phyloP scores from a whole-genome alignment of 1,140 invertebrate species.

The Pogonognathellus flavescens region DNA sequence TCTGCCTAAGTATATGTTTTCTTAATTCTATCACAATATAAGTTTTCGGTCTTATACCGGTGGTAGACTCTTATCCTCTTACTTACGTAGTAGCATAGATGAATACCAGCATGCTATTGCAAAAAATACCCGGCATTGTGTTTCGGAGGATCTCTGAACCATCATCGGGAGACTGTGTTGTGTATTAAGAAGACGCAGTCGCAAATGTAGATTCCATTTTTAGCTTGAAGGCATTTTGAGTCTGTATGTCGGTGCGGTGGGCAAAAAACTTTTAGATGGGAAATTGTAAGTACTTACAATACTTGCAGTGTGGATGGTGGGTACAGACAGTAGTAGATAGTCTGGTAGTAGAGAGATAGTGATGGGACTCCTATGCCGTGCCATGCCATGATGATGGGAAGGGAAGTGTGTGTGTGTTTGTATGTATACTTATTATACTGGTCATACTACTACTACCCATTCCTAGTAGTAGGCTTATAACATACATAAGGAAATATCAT shows the following conservation, averaged over 20 bases:
- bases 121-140: slow-evolving; percentile 30
- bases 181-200: slow-evolving; percentile 38
- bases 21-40: too few relatives aligned
- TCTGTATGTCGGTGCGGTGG: slow-evolving; percentile 26
- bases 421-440: too few relatives aligned
- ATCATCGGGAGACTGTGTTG: slow-evolving; percentile 2
- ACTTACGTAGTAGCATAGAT: background rate
- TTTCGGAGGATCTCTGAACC: slow-evolving; percentile 45
- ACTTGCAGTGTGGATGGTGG: background rate
- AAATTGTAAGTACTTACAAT: slow-evolving; percentile 37
- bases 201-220: slow-evolving; percentile 47
- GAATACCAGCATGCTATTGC: background rate
- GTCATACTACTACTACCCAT: too few relatives aligned
- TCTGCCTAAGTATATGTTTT: too few relatives aligned
- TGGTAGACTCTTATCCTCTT: too few relatives aligned
- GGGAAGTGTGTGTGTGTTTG: too few relatives aligned
- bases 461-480: too few relatives aligned
- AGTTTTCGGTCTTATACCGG: too few relatives aligned
- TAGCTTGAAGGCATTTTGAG: slow-evolving; percentile 41
- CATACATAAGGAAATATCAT: too few relatives aligned
- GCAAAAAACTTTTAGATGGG: slow-evolving; percentile 36
- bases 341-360: background rate
- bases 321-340: background rate
- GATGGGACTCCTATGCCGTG: too few relatives aligned
- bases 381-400: too few relatives aligned